phyloP scores from a whole-genome alignment of 2,888 invertebrate genomes.

The Lithophane leautieri region DNA sequence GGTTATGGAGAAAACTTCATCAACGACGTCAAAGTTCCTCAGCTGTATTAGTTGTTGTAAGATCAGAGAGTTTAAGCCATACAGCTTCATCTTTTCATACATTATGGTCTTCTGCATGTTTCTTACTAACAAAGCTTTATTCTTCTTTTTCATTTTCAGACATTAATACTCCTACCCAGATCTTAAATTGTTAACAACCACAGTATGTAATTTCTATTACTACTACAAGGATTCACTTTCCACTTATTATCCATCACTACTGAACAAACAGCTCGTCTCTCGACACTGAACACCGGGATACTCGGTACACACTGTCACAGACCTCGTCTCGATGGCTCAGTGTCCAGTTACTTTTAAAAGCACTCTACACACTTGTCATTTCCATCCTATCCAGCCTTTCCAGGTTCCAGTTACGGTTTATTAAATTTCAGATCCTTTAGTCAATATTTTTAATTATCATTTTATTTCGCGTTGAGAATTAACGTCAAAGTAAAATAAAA shows the following conservation, averaged over 20 bases:
- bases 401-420: slow-evolving; percentile 8
- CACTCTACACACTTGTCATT: slow-evolving; percentile 50
- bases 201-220: background rate
- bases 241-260: slow-evolving; percentile 56
- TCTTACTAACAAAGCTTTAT: background rate
- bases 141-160: background rate
- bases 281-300: slow-evolving; percentile 17
- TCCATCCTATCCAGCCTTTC: slow-evolving; percentile 34
- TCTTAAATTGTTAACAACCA: background rate
- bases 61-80: background rate
- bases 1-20: slow-evolving; percentile 17
- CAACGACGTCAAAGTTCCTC: background rate
- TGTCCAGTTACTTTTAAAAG: slow-evolving; percentile 63
- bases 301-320: slow-evolving; percentile 50
- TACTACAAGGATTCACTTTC: slow-evolving; percentile 27
- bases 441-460: slow-evolving; percentile 17
- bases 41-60: background rate
- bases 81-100: background rate
- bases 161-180: background rate
- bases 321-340: slow-evolving; percentile 38
- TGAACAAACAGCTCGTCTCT: slow-evolving; percentile 39
- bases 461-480: slow-evolving; percentile 1
- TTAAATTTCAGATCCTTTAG: slow-evolving; percentile 14
- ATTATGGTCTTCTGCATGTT: background rate
- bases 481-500: slow-evolving; percentile 17